Base-by-base conservation (phyloP, 2,888 invertebrate species). In the Melitaea athalia region DNA sequence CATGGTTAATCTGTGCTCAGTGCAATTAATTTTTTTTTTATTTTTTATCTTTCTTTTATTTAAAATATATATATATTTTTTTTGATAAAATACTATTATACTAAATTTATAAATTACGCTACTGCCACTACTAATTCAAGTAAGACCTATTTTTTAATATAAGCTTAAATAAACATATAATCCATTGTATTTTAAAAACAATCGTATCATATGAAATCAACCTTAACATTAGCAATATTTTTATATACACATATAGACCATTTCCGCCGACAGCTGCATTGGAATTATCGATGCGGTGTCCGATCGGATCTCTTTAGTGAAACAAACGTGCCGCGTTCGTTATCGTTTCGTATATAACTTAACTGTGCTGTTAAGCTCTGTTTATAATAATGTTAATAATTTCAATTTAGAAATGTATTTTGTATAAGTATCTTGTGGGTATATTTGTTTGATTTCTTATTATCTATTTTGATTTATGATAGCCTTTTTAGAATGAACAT, bases 291-390 rank as follows among this genome's bases (percentile, higher is more conserved):
- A 81, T 80, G 82, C 79, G 78, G 78, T 79, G 75, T 73, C 72
- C 80, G 85, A 87, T 86, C 83, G 81, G 85, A 90, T 91, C 87
- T 82, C 78, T 78, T 77, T 78, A 75, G 74, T 72, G 72, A 74
- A 63, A 81, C 88, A 89, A 87, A 89, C 85, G 89, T 73, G 88
- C 91, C 90, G 90, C 88, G 76, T 81, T 79, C 80, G 80, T 87
- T 91, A 91, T 90, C 89, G 84, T 79, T 77, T 79, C 77, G 79
- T 81, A 76, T 82, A 83, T 85, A 84, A 87, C 83, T 83, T 81
- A 83, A 85, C 84, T 81, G 81, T 77, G 72, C 71, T 71, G 75
- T 83, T 77, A 83, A 77, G 84, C 74, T 71, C 72, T 72, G 79
- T 78, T 77, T 79, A 83, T 73, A 78, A 82, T 73, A 78, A 70